Evolutionary conservation across 2,888 invertebrate species (phyloP).

Genomic region (Pachycephus smyrnensis): DNA sequence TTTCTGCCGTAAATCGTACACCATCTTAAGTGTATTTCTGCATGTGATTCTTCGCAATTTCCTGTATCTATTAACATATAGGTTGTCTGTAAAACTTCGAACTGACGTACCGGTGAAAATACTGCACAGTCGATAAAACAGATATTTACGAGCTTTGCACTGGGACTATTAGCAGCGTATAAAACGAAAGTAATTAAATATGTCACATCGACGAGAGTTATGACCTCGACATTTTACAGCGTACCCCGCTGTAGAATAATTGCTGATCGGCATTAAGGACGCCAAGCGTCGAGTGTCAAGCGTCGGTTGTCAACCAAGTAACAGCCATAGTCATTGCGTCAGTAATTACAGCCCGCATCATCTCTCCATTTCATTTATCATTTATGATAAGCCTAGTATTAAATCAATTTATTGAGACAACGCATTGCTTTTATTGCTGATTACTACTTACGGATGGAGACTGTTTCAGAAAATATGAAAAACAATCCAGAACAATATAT

Average conservation of each 20-base stretch:
- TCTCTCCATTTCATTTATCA: background rate
- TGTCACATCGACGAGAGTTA: background rate
- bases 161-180: background rate
- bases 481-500: too few species aligned
- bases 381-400: background rate
- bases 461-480: background rate
- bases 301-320: background rate
- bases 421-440: background rate
- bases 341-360: constrained; percentile 5
- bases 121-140: background rate
- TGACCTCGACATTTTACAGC: background rate
- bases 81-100: background rate
- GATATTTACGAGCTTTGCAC: background rate
- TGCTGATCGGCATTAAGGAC: background rate
- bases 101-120: background rate
- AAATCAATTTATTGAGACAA: background rate
- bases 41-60: background rate
- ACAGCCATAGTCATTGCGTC: background rate
- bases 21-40: background rate
- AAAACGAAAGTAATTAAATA: background rate
- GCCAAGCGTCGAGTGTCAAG: background rate
- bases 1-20: background rate
- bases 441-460: background rate
- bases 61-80: background rate
- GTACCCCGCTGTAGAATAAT: background rate